phyloP scores from a whole-genome alignment of 92 coral and sea anemone species.

The Palythoa grandis region DNA sequence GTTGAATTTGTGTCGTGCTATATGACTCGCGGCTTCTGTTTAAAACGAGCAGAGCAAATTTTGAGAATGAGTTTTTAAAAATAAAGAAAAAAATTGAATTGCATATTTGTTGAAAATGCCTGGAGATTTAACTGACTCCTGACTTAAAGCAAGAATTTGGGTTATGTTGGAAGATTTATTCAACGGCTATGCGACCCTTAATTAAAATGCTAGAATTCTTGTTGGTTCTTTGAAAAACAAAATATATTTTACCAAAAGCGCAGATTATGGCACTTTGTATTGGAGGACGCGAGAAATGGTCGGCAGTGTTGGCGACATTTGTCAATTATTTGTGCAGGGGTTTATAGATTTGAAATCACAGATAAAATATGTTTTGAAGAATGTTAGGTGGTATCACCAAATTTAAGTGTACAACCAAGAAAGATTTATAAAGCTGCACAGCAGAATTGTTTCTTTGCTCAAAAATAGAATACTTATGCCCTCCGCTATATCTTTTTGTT shows the following conservation, averaged over 20 bases:
- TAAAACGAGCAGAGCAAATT: neutral
- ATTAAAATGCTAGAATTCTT: too few relatives aligned
- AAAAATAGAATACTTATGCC: neutral
- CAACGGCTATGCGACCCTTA: too few relatives aligned
- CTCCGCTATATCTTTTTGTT: neutral
- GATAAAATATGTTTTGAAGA: neutral
- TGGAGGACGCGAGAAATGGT: neutral
- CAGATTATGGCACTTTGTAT: neutral
- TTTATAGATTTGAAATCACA: neutral
- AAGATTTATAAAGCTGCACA: neutral
- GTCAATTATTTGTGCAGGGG: neutral
- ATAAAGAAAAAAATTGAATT: neutral
- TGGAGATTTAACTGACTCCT: too few relatives aligned
- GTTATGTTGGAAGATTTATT: too few relatives aligned
- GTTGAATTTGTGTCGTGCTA: neutral
- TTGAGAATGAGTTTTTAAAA: neutral
- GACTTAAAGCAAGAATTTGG: too few relatives aligned
- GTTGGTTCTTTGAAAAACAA: neutral
- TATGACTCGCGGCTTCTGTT: neutral
- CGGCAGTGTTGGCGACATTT: neutral
- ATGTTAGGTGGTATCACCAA: neutral
- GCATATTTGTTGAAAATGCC: too few relatives aligned
- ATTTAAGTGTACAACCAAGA: neutral
- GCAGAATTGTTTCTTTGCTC: neutral
- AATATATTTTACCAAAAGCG: neutral